These are phyloP conservation scores for Alsophila aescularia DNA, from an alignment of 2,888 invertebrate species.

Conservation along the genomic window DNA sequence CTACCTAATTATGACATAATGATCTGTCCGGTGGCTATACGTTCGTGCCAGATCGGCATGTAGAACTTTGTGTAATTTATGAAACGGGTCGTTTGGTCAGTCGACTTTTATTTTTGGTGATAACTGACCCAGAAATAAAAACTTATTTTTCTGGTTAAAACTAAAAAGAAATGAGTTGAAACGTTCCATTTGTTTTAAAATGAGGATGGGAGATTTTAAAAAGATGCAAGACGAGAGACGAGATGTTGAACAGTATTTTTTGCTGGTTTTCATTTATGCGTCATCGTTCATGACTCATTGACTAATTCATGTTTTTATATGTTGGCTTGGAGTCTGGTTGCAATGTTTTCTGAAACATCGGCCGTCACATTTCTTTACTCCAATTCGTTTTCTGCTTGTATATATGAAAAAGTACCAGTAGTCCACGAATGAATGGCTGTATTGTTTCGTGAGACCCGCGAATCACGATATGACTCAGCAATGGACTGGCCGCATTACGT, in stretches of 20 bases:
- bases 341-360: constrained; percentile 10
- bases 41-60: constrained; percentile 31
- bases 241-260: background rate
- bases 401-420: constrained; percentile 16
- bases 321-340: background rate
- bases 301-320: background rate
- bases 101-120: constrained; percentile 11
- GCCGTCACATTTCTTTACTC: constrained; percentile 6
- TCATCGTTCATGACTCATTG: constrained; percentile 7
- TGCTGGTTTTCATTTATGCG: background rate
- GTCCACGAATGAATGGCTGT: constrained; percentile 34
- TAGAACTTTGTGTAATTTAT: constrained; percentile 36
- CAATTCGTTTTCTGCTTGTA: constrained; percentile 22
- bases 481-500: constrained; percentile 23
- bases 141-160: background rate
- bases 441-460: constrained; percentile 37
- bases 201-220: background rate
- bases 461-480: constrained; percentile 40
- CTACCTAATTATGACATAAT: constrained; percentile 61
- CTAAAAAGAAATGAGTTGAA: background rate
- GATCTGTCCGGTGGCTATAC: constrained; percentile 45
- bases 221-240: background rate
- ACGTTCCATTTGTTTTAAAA: constrained; percentile 1
- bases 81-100: constrained; percentile 17
- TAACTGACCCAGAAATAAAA: constrained; percentile 1